Base-by-base conservation (phyloP, 1,140 invertebrate species). In the Pseudoatta argentina region DNA sequence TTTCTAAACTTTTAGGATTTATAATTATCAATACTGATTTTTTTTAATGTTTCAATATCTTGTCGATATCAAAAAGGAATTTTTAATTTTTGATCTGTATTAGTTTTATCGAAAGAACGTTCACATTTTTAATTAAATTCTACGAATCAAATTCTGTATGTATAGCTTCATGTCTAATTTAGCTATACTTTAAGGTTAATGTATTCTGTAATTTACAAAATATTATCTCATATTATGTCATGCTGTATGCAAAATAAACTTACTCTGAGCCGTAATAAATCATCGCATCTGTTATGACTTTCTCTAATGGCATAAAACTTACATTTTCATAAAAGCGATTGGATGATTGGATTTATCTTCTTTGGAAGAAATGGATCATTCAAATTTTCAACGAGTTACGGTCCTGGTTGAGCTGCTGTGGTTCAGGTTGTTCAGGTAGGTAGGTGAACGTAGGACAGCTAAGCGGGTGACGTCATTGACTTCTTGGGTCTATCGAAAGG, bases 401-500 rank as follows among this genome's bases (percentile, higher is more conserved):
- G 51, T 2, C 86, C 92, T 89, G 88, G 75, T 53, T 85, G 67
- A 78, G 71, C 83, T 85, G 64, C 63, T 59, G 39, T 24, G 39
- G 66, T 39, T 5, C 64, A 66, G 83, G 85, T 90, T 85, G 87
- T 55, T 77, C 90, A 89, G 91, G 89, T 92, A 76, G 82, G 55
- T 79, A 90, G 91, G 92, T 93, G 93, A 93, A 92, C 93, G 93
- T 94, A 93, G 91, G 91, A 91, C 92, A 91, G 91, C 91, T 92
- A 93, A 92, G 87, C 91, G 87, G 88, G 77, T 94, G 93, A 94
- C 93, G 93, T 94, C 93, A 94, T 90, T 90, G 92, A 89, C 89
- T 92, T 89, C 89, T 91, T 86, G 87, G 87, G 82, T 93, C 93
- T 94, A 94, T 92, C 85, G 87, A 75, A 75, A 75, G 87, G 83